phyloP scores from a whole-genome alignment of 2,113 vertebrate species.

The Garra rufa region DNA sequence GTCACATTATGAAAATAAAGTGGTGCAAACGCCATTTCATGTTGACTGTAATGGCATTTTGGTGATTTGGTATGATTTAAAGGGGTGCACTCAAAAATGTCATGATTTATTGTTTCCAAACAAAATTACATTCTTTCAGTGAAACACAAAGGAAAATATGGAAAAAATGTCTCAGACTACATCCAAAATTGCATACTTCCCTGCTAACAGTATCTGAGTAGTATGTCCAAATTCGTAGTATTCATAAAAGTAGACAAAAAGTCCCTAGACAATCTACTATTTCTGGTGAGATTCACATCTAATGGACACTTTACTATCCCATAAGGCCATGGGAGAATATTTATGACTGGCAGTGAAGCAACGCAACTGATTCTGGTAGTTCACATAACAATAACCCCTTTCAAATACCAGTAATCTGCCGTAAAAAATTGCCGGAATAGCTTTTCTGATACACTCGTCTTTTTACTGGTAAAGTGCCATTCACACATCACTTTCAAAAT shows the following conservation, averaged over 20 bases:
- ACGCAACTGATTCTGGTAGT: no score
- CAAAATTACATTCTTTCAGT: not conserved
- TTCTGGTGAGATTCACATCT: not conserved
- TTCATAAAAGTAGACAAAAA: not conserved
- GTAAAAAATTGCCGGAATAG: no score
- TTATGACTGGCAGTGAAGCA: not conserved
- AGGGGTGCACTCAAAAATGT: not conserved
- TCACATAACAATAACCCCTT: no score
- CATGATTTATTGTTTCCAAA: not conserved
- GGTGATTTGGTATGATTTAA: not conserved
- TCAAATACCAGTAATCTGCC: no score
- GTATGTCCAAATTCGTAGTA: not conserved
- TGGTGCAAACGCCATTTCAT: not conserved
- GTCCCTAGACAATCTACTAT: not conserved
- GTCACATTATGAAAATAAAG: conserved; percentile 9
- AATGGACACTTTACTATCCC: not conserved
- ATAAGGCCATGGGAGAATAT: not conserved
- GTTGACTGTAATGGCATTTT: not conserved
- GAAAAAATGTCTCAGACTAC: not conserved
- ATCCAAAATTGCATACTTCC: not conserved
- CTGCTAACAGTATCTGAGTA: not conserved
- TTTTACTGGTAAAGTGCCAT: no score
- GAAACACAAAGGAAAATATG: not conserved
- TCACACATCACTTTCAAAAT: no score
- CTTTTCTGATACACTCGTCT: no score